Conservation (phyloP, 2,888 invertebrate species). For the Periphyllus acericola region DNA sequence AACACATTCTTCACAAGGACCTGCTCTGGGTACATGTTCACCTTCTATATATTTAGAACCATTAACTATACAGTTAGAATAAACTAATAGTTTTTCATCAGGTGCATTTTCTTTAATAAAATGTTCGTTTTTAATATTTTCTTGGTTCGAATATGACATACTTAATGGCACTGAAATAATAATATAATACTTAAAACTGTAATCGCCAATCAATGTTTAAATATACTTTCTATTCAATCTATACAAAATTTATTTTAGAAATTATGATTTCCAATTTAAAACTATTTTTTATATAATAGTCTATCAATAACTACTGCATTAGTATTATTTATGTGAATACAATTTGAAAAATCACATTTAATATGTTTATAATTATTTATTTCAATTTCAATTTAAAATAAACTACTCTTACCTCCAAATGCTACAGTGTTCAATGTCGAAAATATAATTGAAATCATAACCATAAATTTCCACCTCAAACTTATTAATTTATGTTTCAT, state of each 20-base stretch:
- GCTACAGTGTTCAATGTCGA: slow-evolving; percentile 32
- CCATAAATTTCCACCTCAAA: slow-evolving; percentile 29
- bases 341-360: too few relatives aligned
- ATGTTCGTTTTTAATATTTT: slow-evolving; percentile 33
- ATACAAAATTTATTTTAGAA: too few relatives aligned
- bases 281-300: too few relatives aligned
- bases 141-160: slow-evolving; percentile 46
- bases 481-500: slow-evolving; percentile 34
- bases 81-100: background rate
- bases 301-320: too few relatives aligned
- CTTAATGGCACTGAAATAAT: slow-evolving; percentile 58
- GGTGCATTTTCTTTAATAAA: slow-evolving; percentile 7
- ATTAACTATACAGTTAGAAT: slow-evolving; percentile 65
- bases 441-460: slow-evolving; percentile 35
- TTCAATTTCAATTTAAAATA: background rate
- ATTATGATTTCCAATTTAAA: too few relatives aligned
- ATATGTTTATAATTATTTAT: background rate
- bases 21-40: slow-evolving; percentile 74
- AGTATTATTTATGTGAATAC: too few relatives aligned
- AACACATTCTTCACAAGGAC: slow-evolving; percentile 76
- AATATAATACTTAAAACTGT: background rate
- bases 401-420: slow-evolving; percentile 34
- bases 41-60: slow-evolving; percentile 75
- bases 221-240: too few relatives aligned
- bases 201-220: too few relatives aligned